Evolutionary conservation across 2,113 vertebrate species (phyloP), one percentile per base, ranked within the genome.

Genomic region (Pseudorhombus dupliciocellatus): DNA sequence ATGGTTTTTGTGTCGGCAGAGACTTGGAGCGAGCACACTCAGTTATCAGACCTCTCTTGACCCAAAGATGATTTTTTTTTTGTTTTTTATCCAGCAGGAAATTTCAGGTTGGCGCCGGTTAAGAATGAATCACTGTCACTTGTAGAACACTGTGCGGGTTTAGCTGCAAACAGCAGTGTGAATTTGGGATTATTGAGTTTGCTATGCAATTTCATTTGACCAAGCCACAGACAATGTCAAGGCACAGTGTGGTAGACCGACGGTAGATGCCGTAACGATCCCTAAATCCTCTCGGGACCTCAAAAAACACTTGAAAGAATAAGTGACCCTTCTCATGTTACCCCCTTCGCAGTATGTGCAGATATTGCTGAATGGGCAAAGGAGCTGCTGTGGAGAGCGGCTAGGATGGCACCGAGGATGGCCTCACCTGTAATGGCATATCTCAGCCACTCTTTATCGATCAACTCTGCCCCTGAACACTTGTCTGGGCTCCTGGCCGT

Each of bases 401-500:
- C 80, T 87, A 84, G 79, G 86, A 84, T 90, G 90, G 87, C 88
- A 90, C 73, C 71, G 55, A 73, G 77, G 25, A 74, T 75, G 78
- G 87, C 74, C 81, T 89, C 88, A 90, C 88, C 85, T 88, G 87
- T 88, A 91, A 90, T 89, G 87, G 85, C 88, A 90, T 91, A 85
- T 89, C 88, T 79, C 51, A 84, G 79, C 81, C 78, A 73, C 78
- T 69, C 44, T 56, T 15, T 73, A 91, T 91, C 77, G 90, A 91
- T 91, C 87, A 70, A 66, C 71, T 85, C 76, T 84, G 79, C 84
- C 86, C 81, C 89, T 69, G 81, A 88, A 84, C 66, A 70, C 81
- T 85, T 30, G 80, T 86, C 86, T 89, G 81, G 84, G 86, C 88
- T 89, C 86, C 75, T 76, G 79, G 83, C 64, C 66, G 63, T 74